Evolutionary conservation across 2,888 invertebrate species (phyloP), one percentile per base, ranked within the genome.

Genomic region (Drymonia ruficornis): DNA sequence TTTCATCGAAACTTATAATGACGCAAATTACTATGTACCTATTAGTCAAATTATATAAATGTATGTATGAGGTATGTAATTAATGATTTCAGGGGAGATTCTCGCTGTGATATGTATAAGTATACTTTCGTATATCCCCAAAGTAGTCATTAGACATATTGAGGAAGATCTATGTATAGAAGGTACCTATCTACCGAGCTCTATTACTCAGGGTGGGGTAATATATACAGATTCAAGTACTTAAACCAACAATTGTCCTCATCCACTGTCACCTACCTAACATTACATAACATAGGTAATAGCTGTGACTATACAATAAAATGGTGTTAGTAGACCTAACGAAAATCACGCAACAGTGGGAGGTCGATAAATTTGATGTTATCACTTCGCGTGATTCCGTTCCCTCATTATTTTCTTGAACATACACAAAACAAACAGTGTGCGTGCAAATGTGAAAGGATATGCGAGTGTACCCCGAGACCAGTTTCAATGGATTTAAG

Each of bases 381-480:
- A 86, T 87, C 84, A 59, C 42, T 53, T 80, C 52, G 69, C 77
- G 78, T 85, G 81, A 78, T 83, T 78, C 64, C 71, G 66, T 78
- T 57, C 44, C 55, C 47, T 67, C 58, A 61, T 59, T 56, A 53
- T 58, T 56, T 57, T 63, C 55, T 59, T 53, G 49, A 63, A 48
- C 54, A 54, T 54, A 53, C 48, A 61, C 53, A 64, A 65, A 44
- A 45, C 54, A 51, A 57, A 62, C 50, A 61, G 52, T 67, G 23
- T n/a, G 55, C 49, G 49, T 60, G 49, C 61, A 64, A 71, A 67
- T 73, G 73, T 78, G 60, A 76, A 56, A 66, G 56, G 67, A 69
- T 56, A 90, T 89, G 89, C 88, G 74, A 76, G 85, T 91, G 38
- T 73, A 88, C 63, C 90, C 90, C 18, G 82, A 83, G 54, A 51